Base-by-base conservation (phyloP, 1,140 invertebrate species). In the Drosophila santomea region DNA sequence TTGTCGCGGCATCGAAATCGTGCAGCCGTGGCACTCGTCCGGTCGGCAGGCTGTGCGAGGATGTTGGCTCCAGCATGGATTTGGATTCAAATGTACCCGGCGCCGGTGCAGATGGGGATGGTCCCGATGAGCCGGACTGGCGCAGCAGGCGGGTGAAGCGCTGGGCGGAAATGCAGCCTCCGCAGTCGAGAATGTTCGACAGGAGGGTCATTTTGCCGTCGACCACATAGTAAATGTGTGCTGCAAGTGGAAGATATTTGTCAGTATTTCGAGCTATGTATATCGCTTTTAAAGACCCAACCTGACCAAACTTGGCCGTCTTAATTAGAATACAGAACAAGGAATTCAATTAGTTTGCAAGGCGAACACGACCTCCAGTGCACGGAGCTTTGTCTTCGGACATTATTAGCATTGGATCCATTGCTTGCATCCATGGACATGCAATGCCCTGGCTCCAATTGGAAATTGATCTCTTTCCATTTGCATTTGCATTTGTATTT, bases 51-150 rank as follows among this genome's bases (percentile, higher is more conserved):
- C 10, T 35, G n/a, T 63, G 44, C 20, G 35, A 50, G 48, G 72
- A 41, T 50, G 78, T 73, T 14, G 69, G 41, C 28, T 80, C 61
- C 64, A 57, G 57, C 76, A 74, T 64, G 12, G 57, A 63, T n/a
- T 35, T 47, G 41, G 55, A 41, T 51, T 32, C 48, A 10, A 51
- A 51, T 15, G 48, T 5, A 3, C 48, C n/a, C 10, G 11, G 14
- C 6, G 45, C 17, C 0, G 38, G 20, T 3, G 47, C 28, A 6
- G 32, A 7, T 7, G 45, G 14, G 5, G 57, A 20, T 23, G 45
- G 50, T 44, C n/a, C 48, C 2, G 48, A 11, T 17, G 48, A 35
- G 23, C 25, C 68, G 36, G 78, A 39, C 20, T 58, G 63, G 12
- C 47, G 56, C 44, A 51, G 69, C 45, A 48, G 38, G 20, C 54